Base-by-base conservation (phyloP, 2,888 invertebrate species). In the Diogma glabrata region DNA sequence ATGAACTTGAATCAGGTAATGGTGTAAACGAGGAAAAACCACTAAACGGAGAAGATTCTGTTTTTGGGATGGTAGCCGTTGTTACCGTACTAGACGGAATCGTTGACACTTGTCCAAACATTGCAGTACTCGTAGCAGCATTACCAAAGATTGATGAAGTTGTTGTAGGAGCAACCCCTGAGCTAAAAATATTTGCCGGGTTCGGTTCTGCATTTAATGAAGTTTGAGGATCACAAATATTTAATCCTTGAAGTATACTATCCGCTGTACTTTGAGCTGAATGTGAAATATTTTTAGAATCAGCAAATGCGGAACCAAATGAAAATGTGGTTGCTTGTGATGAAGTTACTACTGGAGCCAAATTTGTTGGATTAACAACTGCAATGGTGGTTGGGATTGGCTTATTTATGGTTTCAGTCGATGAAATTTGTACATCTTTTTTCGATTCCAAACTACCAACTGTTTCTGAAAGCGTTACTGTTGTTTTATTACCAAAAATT, bases 131-230 rank as follows among this genome's bases (percentile, higher is more conserved):
- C 4, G 43, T 43, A n/a, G 43, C 23, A 22, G 20, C 22, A 8
- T 23, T 23, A 43, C 43, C 43, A 43, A 43, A 43, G 7, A 43
- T 22, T 43, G 43, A 43, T 36, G 36, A 22, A 22, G 22, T 43
- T 14, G 22, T 22, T 22, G n/a, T 12, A 22, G 43, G 1, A 22
- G n/a, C 12, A 43, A 14, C 23, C 8, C 43, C 43, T 14, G 43
- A 43, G 6, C 22, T 14, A 43, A 43, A 43, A 22, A 43, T 43
- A 43, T 43, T 43, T 20, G n/a, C 43, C 6, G 20, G 8, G 5
- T 10, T 12, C n/a, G 28, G 10, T 28, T 10, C 28, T 3, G 28
- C 28, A 3, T 22, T 43, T 22, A 23, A n/a, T 3, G 12, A 22
- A 14, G 22, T 43, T 7, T 5, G n/a, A 3, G 43, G 43, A n/a